Evolutionary conservation across 2,797 vertebrate species (phyloP).

Genomic region (Peromyscus melanophrys): DNA sequence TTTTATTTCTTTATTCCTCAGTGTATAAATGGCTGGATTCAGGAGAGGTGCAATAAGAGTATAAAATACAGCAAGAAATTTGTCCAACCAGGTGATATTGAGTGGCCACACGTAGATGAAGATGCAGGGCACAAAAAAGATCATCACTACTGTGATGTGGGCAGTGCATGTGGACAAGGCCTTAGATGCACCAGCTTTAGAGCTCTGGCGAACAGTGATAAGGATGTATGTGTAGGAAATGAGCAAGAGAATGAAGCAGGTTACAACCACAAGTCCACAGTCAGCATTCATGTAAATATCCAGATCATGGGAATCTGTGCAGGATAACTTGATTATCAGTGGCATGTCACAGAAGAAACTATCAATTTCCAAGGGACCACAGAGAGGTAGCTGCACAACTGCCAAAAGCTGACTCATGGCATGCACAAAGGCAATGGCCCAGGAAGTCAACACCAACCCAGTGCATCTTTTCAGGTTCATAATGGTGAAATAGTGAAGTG

Average conservation of each 20-base stretch:
- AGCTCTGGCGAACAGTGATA: neutral
- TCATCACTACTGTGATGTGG: slow-evolving; percentile 68
- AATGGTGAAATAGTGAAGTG: slow-evolving; percentile 80
- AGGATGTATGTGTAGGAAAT: slow-evolving; percentile 74
- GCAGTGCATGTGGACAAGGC: slow-evolving; percentile 81
- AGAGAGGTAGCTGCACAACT: slow-evolving; percentile 61
- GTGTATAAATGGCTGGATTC: slow-evolving; percentile 73
- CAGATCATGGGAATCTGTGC: slow-evolving; percentile 56
- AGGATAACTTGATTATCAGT: slow-evolving; percentile 74
- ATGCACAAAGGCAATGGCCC: slow-evolving; percentile 69
- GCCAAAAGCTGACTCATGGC: slow-evolving; percentile 54
- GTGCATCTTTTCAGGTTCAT: slow-evolving; percentile 75
- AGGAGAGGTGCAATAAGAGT: slow-evolving; percentile 70
- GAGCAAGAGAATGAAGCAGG: slow-evolving; percentile 63
- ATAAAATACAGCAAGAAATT: slow-evolving; percentile 74
- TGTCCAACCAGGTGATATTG: slow-evolving; percentile 50
- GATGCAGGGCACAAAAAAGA: slow-evolving; percentile 68
- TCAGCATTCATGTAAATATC: slow-evolving; percentile 69
- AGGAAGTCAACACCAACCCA: slow-evolving; percentile 31
- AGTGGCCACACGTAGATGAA: slow-evolving; percentile 74
- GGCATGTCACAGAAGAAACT: slow-evolving; percentile 78
- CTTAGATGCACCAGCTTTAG: slow-evolving; percentile 70
- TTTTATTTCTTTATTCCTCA: slow-evolving; percentile 72
- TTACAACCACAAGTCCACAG: slow-evolving; percentile 59
- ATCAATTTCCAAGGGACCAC: slow-evolving; percentile 60